Evolutionary conservation across 2,113 vertebrate species (phyloP), one percentile per base, ranked within the genome.

Genomic region (Puntigrus tetrazona): DNA sequence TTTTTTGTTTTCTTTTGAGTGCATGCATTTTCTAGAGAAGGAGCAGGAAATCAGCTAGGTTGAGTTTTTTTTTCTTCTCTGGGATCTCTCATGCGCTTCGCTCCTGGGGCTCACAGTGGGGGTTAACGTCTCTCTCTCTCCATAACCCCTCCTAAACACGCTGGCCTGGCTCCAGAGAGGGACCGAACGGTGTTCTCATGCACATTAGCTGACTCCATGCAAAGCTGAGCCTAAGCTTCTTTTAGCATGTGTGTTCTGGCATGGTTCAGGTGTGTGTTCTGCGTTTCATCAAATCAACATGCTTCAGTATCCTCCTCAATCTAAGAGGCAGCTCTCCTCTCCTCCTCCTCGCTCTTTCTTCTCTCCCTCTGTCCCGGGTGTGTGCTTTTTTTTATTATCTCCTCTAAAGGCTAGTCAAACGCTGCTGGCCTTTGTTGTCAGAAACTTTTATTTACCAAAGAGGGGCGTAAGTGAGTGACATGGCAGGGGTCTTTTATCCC

Each of bases 381-480:
- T 81, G 50, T 74, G 69, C 75, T 87, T 92, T 93, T 91, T 93
- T 92, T 94, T 92, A 94, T 94, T 92, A 92, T 94, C 91, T 84
- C 72, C 90, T 91, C 89, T 91, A 92, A 94, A 94, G 92, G 91
- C 92, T 92, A 93, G 92, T 93, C 93, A 92, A 92, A 91, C 90
- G 67, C 92, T 91, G 85, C 92, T 92, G 89, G 67, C 89, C 94
- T 95, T 95, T 95, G 94, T 95, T 95, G 94, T 95, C 94, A 94
- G 94, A 94, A 94, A 92, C 92, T 93, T 93, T 95, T 95, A 94
- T 95, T 95, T 95, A 93, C 92, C 92, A 94, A 94, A 94, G 94
- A 93, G 92, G 87, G 90, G 87, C 91, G 92, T 94, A 93, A 94
- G 94, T 94, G 94, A 94, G 90, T 94, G 94, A 95, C 94, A 94